Conservation (phyloP, 2,113 vertebrate genomes). For the Scatophagus argus region DNA sequence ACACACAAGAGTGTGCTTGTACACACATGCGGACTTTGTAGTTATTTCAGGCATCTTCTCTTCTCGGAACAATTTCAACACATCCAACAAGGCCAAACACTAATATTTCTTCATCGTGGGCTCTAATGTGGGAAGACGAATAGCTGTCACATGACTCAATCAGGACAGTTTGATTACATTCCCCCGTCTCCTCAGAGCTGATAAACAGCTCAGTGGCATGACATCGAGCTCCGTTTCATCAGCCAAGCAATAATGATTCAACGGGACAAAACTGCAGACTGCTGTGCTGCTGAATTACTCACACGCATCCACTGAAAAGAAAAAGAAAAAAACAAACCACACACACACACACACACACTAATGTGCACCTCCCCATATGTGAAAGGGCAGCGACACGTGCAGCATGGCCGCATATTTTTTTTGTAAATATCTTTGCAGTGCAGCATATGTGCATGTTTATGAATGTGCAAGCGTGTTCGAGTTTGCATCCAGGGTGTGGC, state of each 20-base stretch:
- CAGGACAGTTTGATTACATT: conserved; percentile 50
- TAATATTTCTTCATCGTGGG: conserved; percentile 34
- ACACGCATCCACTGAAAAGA: neutral
- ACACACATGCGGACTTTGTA: neutral
- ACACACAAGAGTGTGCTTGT: neutral
- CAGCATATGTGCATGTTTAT: conserved; percentile 10
- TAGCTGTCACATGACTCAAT: conserved; percentile 24
- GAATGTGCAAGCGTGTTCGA: neutral
- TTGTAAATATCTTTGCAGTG: neutral
- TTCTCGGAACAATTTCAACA: conserved; percentile 43
- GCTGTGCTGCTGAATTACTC: conserved; percentile 1
- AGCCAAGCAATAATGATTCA: conserved; percentile 29
- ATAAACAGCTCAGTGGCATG: conserved; percentile 32
- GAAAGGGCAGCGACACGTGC: conserved; percentile 2
- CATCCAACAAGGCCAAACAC: conserved; percentile 25
- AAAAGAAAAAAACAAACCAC: neutral
- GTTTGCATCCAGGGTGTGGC: conserved; percentile 69
- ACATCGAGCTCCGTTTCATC: conserved; percentile 22
- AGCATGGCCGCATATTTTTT: conserved; percentile 20
- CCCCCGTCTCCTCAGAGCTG: conserved; percentile 36
- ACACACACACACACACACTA: neutral
- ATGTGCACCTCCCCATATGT: conserved; percentile 1
- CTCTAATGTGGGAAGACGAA: conserved; percentile 38
- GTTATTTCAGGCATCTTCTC: conserved; percentile 10
- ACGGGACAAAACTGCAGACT: neutral